phyloP scores from a whole-genome alignment of 1,140 invertebrate genomes.

The Trichoplusia ni region DNA sequence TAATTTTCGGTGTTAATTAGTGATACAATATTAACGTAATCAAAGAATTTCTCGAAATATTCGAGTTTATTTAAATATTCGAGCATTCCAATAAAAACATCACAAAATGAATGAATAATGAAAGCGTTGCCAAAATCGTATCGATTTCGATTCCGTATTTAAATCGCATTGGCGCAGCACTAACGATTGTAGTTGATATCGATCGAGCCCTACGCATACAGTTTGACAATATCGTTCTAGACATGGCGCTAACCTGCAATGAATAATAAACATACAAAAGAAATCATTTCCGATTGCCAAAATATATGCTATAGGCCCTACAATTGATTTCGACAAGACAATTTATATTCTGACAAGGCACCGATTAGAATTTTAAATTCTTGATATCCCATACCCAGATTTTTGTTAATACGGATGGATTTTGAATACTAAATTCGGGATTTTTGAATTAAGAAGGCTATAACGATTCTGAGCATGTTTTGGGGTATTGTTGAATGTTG shows the following conservation, averaged over 20 bases:
- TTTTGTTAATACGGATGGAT: conserved; percentile 65
- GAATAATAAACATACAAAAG: conserved; percentile 44
- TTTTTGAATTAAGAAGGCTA: background rate
- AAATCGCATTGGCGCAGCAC: conserved; percentile 19
- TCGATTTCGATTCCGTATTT: conserved; percentile 7
- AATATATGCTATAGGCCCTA: conserved; percentile 45
- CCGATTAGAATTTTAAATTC: conserved; percentile 62
- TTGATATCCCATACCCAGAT: conserved; percentile 51
- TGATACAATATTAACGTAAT: background rate
- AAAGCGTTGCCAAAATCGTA: background rate
- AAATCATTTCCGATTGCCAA: conserved; percentile 59
- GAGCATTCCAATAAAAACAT: too few relatives aligned
- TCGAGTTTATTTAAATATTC: too few relatives aligned
- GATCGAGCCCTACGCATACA: conserved; percentile 3
- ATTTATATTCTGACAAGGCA: conserved; percentile 53
- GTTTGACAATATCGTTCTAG: conserved; percentile 37
- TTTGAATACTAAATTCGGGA: conserved; percentile 57
- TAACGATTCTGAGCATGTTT: conserved; percentile 9
- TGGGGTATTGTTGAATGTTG: conserved; percentile 12
- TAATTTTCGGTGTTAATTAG: conserved; percentile 6
- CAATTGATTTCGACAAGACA: conserved; percentile 28
- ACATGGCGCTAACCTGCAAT: conserved; percentile 38
- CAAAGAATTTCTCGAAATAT: background rate
- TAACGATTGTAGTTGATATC: conserved; percentile 31
- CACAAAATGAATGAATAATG: too few relatives aligned